Evolutionary conservation across 2,797 vertebrate species (phyloP), one percentile per base, ranked within the genome.

Genomic region (Anniella stebbinsi): DNA sequence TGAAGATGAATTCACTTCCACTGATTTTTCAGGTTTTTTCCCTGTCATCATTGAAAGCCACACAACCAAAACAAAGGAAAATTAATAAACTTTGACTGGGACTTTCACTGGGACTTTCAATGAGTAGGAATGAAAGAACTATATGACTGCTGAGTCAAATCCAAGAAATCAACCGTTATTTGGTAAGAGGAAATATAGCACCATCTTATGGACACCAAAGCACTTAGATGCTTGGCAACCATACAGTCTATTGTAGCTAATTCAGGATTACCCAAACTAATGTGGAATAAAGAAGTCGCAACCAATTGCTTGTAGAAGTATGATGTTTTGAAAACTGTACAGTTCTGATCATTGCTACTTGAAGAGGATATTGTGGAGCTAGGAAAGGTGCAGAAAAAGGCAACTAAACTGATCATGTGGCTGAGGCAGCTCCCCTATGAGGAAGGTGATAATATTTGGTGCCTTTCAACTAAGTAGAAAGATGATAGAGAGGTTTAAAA

Each of bases 181-280:
- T 70, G 69, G 21, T 67, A 75, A 45, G 63, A 89, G 33, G 78
- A 86, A 76, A 81, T 23, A 69, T n/a, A 88, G 87, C 83, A 41
- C 87, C 91, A 91, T 66, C 87, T 91, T 83, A 36, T 89, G 91
- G 87, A 85, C 82, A 86, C 45, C 57, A 86, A 41, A 18, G 17
- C 38, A 82, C 9, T 77, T 13, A 69, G n/a, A 87, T 23, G 10
- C 72, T 87, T 77, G 28, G 69, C 45, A 77, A 41, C 21, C 10
- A 69, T 63, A 73, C 0, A 36, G 3, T 77, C 45, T 84, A 17
- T 18, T 48, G 54, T 36, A 77, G 17, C 30, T 78, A 13, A 69
- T 84, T 54, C 28, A 78, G 36, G 41, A 75, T 51, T 70, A 38
- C 17, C 33, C 18, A 67, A 73, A 21, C 28, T 38, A 51, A 77